Base-by-base conservation (phyloP, 2,888 invertebrate genomes). In the Agriotes lineatus region DNA sequence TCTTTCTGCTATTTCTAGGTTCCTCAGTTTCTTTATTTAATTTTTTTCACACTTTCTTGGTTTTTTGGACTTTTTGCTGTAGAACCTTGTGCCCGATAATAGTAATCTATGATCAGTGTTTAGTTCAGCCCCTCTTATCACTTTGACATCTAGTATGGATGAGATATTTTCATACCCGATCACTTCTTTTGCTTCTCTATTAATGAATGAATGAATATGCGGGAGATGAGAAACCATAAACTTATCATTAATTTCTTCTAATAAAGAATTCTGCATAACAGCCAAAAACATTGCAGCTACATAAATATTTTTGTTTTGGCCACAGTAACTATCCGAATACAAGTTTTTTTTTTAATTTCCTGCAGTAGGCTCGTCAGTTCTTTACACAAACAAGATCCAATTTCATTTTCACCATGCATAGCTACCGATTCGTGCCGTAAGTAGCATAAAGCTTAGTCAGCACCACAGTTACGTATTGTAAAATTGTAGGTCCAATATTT, bases 401-500 rank as follows among this genome's bases (percentile, higher is more conserved):
- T 52, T 19, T 39, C 57, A 18, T 57, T 39, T 18, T 39, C 37
- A 58, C 56, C 44, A 22, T 56, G 25, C 18, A 12, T 50, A 1
- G 56, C 54, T 22, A 56, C 14, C 9, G 39, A 39, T 56, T 56
- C 56, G n/a, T 48, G 33, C 56, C 56, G 56, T 12, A 39, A 14
- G 42, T 63, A 63, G 20, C 39, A 39, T 10, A 7, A 52, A 20
- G 22, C 48, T 19, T 4, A 48, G 7, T 22, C 48, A 48, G 20
- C 2, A 18, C 20, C 48, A 20, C 48, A 12, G 33, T 52, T 30
- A 16, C 33, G 52, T n/a, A 52, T 14, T 6, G 52, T 52, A 2
- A 52, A 33, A 30, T 5, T 50, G 5, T 30, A 52, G 2, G 52
- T 52, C 52, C 52, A 52, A 7, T 25, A 52, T 25, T 52, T 48